Evolutionary conservation across 2,888 invertebrate genomes (phyloP), one percentile per base, ranked within the genome.

Genomic region (Euzetes globulus): DNA sequence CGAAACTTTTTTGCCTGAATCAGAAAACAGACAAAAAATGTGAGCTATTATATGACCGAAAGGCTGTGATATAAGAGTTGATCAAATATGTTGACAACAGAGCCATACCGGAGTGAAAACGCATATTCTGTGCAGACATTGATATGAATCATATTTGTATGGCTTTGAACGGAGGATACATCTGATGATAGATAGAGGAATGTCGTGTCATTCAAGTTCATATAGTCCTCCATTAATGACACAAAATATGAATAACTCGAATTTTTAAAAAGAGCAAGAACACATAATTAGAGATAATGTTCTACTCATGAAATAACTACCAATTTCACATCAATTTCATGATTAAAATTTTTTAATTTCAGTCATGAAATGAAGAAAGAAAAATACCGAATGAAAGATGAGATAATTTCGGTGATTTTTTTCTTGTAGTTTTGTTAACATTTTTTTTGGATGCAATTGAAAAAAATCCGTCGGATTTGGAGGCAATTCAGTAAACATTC

Each of bases 31-130:
- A 52, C 7, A 55, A 13, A 55, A 11, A 22, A 5, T 25, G 5
- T n/a, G 7, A 33, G 33, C 52, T 52, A 19, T 52, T 52, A 52
- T n/a, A 19, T 52, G 52, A 47, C 47, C n/a, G 17, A 7, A 52
- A 52, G 52, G 17, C 52, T 52, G n/a, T 55, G 47, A 47, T 47
- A 25, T 55, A 55, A 55, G 19, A 55, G 25, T 6, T 25, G 55
- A 55, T 55, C 55, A 52, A 52, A 52, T 55, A 25, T 55, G 55
- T 55, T 55, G 55, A 55, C 55, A 55, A 55, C 55, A 25, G 55
- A 55, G 25, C 9, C 19, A 25, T 2, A 52, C 6, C 15, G 4
- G 52, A 52, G 52, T 52, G 7, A 52, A 52, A 52, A 52, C 6
- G 4, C n/a, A 52, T 6, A 52, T 19, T 7, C 19, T 52, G 5